Evolutionary conservation across 2,888 invertebrate species (phyloP), one percentile per base, ranked within the genome.

Genomic region (Nebria brevicollis): DNA sequence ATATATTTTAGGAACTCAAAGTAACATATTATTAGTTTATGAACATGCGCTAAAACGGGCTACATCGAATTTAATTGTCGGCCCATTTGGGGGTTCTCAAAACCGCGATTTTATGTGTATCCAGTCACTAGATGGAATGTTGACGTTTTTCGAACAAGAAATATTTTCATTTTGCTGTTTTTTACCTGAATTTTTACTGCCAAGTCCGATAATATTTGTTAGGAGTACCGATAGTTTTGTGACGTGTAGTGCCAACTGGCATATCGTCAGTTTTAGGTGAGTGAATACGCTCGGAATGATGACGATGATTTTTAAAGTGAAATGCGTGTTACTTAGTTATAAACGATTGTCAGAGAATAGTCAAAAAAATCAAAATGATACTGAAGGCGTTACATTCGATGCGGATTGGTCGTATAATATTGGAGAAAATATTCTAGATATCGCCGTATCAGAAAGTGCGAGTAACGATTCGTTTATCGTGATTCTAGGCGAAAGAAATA

Each of bases 61-160:
- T 82, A 95, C 97, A 0, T 94, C 93, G 85, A 94, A 94, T 86
- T 90, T 98, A 85, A 93, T 94, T 66, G 91, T 93, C 83, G 98
- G 98, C 0, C 92, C 95, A 2, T 98, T 98, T 89, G 98, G 98
- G 1, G 94, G 94, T 77, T 94, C 94, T 0, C 93, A 94, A 86
- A 93, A 94, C 1, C 91, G 96, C 86, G 97, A 98, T 88, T 96
- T 98, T 85, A 91, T 98, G 82, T 98, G 98, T 87, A 93, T 98
- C 25, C 97, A 97, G 87, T 96, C 96, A 54, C 89, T 98, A 85
- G 98, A 98, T 89, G 97, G 98, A 13, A 93, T 95, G 77, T 88
- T 98, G 20, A 94, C 94, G 79, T 95, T 99, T 87, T 98, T 94
- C 88, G 98, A 98, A 87, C 98, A 98, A 89, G 98, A 98, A 89